Conservation (phyloP, 1,140 invertebrate species). For the Aphidius ervi region DNA sequence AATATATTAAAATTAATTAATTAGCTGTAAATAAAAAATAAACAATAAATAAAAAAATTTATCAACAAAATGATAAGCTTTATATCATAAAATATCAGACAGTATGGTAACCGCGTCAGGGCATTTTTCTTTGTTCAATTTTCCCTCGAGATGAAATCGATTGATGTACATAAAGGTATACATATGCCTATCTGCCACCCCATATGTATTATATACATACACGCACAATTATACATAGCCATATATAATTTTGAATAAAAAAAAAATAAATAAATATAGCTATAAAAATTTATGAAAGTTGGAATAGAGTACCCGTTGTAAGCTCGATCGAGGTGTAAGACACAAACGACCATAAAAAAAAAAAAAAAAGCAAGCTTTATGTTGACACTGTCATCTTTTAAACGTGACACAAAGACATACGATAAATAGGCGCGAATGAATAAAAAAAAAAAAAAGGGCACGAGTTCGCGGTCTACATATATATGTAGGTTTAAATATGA, state of each 20-base stretch:
- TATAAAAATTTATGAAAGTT: background rate
- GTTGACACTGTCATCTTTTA: constrained; percentile 1
- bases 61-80: no score
- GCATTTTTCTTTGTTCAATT: constrained; percentile 8
- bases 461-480: background rate
- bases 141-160: constrained; percentile 12
- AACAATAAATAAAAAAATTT: no score
- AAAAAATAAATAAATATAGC: constrained; percentile 1
- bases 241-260: constrained; percentile 4
- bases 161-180: background rate
- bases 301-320: no score
- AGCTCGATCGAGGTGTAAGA: no score
- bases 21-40: no score
- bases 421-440: background rate
- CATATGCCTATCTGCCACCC: background rate
- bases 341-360: no score
- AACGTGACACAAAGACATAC: background rate
- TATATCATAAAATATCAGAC: background rate
- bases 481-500: no score
- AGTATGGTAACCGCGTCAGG: constrained; percentile 10
- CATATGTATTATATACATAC: background rate
- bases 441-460: constrained; percentile 3
- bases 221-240: background rate
- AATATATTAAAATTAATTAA: no score
- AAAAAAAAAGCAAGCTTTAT: background rate